Base-by-base conservation (phyloP, 2,797 vertebrate genomes). In the Salmo trutta region DNA sequence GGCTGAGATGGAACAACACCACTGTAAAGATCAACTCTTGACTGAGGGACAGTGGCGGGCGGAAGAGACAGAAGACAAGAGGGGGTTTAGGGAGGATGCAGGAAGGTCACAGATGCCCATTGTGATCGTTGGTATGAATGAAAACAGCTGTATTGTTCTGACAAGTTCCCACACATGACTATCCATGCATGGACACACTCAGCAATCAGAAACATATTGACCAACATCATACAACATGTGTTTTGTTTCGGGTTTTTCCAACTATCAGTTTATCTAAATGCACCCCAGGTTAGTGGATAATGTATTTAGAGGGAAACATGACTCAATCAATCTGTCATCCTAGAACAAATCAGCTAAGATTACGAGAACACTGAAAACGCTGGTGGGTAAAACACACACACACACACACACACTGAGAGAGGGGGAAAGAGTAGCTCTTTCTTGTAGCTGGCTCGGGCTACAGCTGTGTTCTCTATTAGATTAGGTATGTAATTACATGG, bases 301-400 rank as follows among this genome's bases (percentile, higher is more conserved):
- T 80, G 19, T 41, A 12, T 83, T 85, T 79, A 84, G 77, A 76
- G 76, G 81, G 80, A 83, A 86, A 88, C 85, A 76, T 88, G 85
- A 84, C 89, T 91, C 88, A 89, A 91, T 92, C 89, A 91, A 89
- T 93, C 89, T 47, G 92, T 83, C 88, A 89, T 90, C 85, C 85
- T 88, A 89, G 88, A 88, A 90, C 82, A 80, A 89, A 86, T 86
- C 86, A 85, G 82, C 82, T 75, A 27, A 78, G 84, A 90, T 88
- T 88, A 90, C 88, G 86, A 81, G 87, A 88, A 78, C 89, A 88
- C 84, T 88, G 88, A 87, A 89, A 92, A 85, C 83, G 85, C 83
- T 85, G 85, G 77, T 79, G 85, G 84, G 84, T 76, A 89, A 47
- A 47, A 56, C 66, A 24, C 64, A 52, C 33, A 36, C 36, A 3